Conservation (phyloP, 2,888 invertebrate genomes). For the Drosophila kanekoi region DNA sequence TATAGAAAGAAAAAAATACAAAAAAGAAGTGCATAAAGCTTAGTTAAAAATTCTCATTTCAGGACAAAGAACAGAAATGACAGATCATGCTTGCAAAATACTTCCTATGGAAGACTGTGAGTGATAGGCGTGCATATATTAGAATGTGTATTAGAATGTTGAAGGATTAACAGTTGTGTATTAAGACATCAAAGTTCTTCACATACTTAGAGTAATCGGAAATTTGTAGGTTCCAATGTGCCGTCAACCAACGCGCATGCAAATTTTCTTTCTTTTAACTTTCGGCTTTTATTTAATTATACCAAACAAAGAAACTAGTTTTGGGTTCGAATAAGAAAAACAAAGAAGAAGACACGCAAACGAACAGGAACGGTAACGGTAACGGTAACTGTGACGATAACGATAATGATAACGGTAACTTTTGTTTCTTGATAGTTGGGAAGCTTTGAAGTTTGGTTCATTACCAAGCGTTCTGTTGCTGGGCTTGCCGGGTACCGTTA, state of each 20-base stretch:
- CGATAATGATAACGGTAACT: constrained; percentile 46
- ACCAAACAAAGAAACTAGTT: constrained; percentile 29
- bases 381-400: constrained; percentile 43
- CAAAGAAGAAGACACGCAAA: constrained; percentile 26
- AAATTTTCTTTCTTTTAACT: constrained; percentile 40
- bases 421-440: constrained; percentile 30
- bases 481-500: constrained; percentile 84
- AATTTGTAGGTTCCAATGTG: constrained; percentile 35
- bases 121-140: constrained; percentile 39
- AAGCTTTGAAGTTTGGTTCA: constrained; percentile 40
- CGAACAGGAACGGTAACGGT: constrained; percentile 19
- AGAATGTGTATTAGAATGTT: constrained; percentile 5
- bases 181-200: background rate
- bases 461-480: constrained; percentile 78
- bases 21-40: constrained; percentile 46
- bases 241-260: constrained; percentile 38
- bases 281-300: constrained; percentile 2
- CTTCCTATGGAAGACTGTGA: background rate
- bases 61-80: constrained; percentile 36
- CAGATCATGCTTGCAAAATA: constrained; percentile 37
- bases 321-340: constrained; percentile 21
- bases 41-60: constrained; percentile 33
- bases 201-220: constrained; percentile 6
- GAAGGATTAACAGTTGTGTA: background rate
- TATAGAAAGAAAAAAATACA: constrained; percentile 44